Conservation (phyloP, 2,797 vertebrate species). For the Anabas testudineus region DNA sequence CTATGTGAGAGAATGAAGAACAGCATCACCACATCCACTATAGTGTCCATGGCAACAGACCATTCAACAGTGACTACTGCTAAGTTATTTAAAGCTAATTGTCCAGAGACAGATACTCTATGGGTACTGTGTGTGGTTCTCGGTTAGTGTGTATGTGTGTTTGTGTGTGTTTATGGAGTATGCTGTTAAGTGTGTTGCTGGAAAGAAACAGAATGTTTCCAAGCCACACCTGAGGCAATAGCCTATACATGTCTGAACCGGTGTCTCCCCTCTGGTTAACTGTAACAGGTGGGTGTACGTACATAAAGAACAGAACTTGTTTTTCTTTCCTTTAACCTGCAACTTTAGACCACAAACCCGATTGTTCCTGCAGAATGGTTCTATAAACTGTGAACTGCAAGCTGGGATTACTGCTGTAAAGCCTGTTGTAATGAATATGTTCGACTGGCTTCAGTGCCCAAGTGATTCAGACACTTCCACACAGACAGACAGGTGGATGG, state of each 20-base stretch:
- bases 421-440: not conserved
- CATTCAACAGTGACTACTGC: conserved; percentile 70
- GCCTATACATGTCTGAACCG: conserved; percentile 60
- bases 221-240: conserved; percentile 22
- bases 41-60: conserved; percentile 76
- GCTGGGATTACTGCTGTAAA: not conserved
- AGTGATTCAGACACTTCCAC: not conserved
- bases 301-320: not conserved
- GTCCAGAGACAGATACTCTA: conserved; percentile 56
- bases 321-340: not conserved
- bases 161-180: conserved; percentile 46
- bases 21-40: conserved; percentile 42
- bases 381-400: not conserved
- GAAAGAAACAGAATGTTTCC: conserved; percentile 65
- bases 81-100: conserved; percentile 74
- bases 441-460: not conserved
- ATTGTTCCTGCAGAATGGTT: not conserved
- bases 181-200: conserved; percentile 59
- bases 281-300: conserved; percentile 24
- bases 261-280: conserved; percentile 53
- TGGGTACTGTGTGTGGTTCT: conserved; percentile 56
- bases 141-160: conserved; percentile 27
- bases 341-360: not conserved
- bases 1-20: conserved; percentile 39
- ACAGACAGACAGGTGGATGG: conserved; percentile 47